Percentiles rank a stretch among this genome's conserved stretches.
Evolutionary conservation across 2,888 invertebrate species (phyloP).

Genomic region (Dioctria linearis): DNA sequence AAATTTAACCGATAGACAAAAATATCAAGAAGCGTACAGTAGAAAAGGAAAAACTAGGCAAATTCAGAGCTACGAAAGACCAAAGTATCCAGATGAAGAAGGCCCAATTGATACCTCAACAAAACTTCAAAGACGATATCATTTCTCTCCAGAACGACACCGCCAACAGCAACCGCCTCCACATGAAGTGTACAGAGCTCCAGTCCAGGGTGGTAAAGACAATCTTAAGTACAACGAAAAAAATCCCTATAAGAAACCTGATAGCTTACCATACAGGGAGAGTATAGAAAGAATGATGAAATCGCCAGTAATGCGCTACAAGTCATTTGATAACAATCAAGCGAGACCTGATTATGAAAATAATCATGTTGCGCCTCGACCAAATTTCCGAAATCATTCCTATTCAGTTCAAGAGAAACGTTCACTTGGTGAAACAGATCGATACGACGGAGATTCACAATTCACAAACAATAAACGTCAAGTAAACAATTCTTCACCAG

Average conservation of each 20-base stretch:
- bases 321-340: constrained; percentile 63
- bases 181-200: not conserved
- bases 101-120: not conserved
- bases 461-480: not conserved
- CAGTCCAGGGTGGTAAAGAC: constrained; percentile 42
- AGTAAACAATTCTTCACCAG: constrained; percentile 50
- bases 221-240: constrained; percentile 65
- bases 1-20: constrained; percentile 70
- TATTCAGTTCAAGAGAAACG: not conserved
- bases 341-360: constrained; percentile 1
- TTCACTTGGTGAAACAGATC: constrained; percentile 55
- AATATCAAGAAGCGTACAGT: constrained; percentile 67
- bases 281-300: constrained; percentile 71
- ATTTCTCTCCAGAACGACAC: constrained; percentile 46
- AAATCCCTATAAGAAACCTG: constrained; percentile 70
- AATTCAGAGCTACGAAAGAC: constrained; percentile 8
- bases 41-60: constrained; percentile 61
- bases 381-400: not conserved
- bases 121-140: constrained; percentile 33
- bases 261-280: constrained; percentile 70
- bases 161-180: not conserved
- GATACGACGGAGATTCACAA: constrained; percentile 56
- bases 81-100: constrained; percentile 9
- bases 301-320: constrained; percentile 70
- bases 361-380: not conserved